Evolutionary conservation across 2,888 invertebrate species (phyloP).

Genomic region (Synanthedon myopaeformis): DNA sequence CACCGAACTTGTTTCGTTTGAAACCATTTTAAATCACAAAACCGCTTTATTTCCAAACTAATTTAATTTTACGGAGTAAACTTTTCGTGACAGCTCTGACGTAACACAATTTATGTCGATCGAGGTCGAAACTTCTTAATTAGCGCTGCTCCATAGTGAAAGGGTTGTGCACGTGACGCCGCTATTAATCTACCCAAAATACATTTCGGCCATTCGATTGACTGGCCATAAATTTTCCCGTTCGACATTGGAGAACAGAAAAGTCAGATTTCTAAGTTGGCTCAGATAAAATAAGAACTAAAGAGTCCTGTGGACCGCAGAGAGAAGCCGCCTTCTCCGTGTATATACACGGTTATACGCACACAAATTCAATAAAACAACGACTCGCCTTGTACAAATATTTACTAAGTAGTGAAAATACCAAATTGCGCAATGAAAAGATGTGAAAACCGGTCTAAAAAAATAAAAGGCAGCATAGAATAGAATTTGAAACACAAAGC

Average conservation of each 20-base stretch:
- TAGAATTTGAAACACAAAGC: too few relatives aligned
- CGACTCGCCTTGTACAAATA: too few relatives aligned
- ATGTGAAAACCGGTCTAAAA: too few relatives aligned
- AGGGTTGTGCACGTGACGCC: slow-evolving; percentile 30
- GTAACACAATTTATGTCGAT: slow-evolving; percentile 50
- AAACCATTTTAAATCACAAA: slow-evolving; percentile 30
- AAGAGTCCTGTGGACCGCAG: too few relatives aligned
- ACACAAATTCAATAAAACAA: too few relatives aligned
- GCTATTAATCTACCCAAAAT: slow-evolving; percentile 27
- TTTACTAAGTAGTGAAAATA: too few relatives aligned
- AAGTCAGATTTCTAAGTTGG: neutral
- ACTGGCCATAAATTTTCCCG: neutral
- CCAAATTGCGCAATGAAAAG: too few relatives aligned
- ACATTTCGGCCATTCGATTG: slow-evolving; percentile 14
- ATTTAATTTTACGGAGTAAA: slow-evolving; percentile 43
- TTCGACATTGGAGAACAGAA: neutral
- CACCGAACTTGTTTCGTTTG: neutral
- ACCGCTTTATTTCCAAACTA: slow-evolving; percentile 40
- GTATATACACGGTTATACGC: too few relatives aligned
- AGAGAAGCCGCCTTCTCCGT: neutral
- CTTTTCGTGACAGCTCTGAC: slow-evolving; percentile 39
- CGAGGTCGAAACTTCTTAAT: slow-evolving; percentile 51
- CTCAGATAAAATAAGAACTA: too few relatives aligned
- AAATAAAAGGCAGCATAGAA: too few relatives aligned
- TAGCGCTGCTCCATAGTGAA: slow-evolving; percentile 37